Conservation (phyloP, 2,888 invertebrate species). For the Mythimna ferrago region DNA sequence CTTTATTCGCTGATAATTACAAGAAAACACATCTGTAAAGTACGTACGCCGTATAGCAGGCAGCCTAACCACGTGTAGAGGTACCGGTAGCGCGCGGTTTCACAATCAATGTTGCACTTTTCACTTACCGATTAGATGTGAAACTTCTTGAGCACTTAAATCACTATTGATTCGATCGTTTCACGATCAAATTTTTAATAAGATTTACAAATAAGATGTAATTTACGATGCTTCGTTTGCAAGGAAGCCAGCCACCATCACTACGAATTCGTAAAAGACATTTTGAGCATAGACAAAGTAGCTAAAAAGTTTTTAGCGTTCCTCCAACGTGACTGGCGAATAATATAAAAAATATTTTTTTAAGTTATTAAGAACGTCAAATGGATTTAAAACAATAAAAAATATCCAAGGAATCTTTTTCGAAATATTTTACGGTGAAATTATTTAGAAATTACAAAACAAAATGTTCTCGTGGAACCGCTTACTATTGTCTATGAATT, state of each 20-base stretch:
- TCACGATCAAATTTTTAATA: conserved; percentile 79
- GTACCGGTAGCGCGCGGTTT: conserved; percentile 88
- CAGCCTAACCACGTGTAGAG: conserved; percentile 87
- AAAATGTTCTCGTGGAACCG: neutral
- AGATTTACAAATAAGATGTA: conserved; percentile 84
- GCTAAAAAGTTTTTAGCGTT: conserved; percentile 79
- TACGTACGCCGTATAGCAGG: conserved; percentile 80
- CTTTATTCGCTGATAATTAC: conserved; percentile 69
- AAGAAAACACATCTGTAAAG: conserved; percentile 77
- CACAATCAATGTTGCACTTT: conserved; percentile 80
- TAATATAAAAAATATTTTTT: conserved; percentile 16
- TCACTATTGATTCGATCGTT: conserved; percentile 85
- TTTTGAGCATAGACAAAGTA: conserved; percentile 86
- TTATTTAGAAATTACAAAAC: conserved; percentile 3
- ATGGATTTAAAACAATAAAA: neutral
- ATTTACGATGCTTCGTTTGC: conserved; percentile 89
- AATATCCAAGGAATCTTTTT: neutral
- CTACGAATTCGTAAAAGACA: conserved; percentile 91
- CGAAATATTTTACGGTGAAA: neutral
- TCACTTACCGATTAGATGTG: conserved; percentile 88
- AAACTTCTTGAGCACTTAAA: conserved; percentile 89
- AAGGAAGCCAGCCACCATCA: conserved; percentile 91
- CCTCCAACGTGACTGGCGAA: conserved; percentile 70
- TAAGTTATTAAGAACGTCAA: neutral
- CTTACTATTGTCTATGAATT: conserved; percentile 64